These are phyloP conservation scores for Sitta carolinensis DNA, from an alignment of 2,797 vertebrate genomes.

Conservation along the genomic window DNA sequence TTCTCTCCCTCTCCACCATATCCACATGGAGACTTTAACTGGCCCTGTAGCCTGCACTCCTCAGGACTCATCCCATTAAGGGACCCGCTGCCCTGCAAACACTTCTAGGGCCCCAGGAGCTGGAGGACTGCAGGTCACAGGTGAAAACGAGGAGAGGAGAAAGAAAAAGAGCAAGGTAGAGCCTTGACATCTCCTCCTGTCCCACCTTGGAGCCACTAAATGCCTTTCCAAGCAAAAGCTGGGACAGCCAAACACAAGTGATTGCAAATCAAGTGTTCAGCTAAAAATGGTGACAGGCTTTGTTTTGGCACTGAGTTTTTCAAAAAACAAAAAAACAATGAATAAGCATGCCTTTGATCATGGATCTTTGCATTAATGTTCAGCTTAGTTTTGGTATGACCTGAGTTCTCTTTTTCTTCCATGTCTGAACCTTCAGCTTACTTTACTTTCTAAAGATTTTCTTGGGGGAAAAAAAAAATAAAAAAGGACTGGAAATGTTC, in stretches of 20 bases:
- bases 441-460: background rate
- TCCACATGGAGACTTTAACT: background rate
- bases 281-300: background rate
- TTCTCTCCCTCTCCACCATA: background rate
- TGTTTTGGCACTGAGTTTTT: background rate
- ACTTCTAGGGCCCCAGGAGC: background rate
- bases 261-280: background rate
- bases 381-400: background rate
- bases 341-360: background rate
- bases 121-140: background rate
- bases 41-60: background rate
- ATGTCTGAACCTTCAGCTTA: background rate
- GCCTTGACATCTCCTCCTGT: background rate
- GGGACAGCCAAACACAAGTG: background rate
- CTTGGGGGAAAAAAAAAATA: background rate
- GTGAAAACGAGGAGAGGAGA: background rate
- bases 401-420: background rate
- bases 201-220: background rate
- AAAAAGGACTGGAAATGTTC: background rate
- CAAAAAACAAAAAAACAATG: accelerated
- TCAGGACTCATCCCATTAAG: background rate
- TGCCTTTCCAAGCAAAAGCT: background rate
- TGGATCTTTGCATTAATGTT: background rate
- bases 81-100: background rate
- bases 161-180: background rate